Evolutionary conservation across 2,888 invertebrate species (phyloP).

Genomic region (Lymantria monacha): DNA sequence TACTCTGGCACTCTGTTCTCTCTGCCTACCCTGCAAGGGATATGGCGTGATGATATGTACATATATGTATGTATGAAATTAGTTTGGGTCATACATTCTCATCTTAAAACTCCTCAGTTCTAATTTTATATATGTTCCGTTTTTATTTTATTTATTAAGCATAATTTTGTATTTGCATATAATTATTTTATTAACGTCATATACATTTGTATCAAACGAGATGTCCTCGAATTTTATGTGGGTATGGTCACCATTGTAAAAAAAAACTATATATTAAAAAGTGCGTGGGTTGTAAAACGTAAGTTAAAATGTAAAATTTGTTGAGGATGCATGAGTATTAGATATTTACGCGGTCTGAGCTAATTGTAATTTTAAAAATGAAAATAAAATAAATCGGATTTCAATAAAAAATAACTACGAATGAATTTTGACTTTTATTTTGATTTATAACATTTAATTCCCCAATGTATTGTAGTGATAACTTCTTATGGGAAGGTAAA

Average conservation of each 20-base stretch:
- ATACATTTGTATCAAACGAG: background rate
- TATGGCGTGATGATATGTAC: no score
- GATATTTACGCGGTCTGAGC: conserved; percentile 52
- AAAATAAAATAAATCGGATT: conserved; percentile 72
- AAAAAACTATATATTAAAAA: background rate
- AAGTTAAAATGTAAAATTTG: conserved; percentile 29
- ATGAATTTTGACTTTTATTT: conserved; percentile 7
- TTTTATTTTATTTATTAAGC: no score
- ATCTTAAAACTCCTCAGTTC: no score
- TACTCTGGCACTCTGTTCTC: no score
- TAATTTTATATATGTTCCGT: no score
- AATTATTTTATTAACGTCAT: background rate
- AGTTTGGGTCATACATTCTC: no score
- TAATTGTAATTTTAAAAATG: conserved; percentile 63
- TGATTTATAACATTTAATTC: background rate
- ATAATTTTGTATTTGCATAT: no score
- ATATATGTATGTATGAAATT: no score
- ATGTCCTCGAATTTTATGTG: background rate
- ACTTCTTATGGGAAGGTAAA: no score
- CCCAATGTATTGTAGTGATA: no score
- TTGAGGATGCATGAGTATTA: conserved; percentile 38
- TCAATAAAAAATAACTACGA: conserved; percentile 71
- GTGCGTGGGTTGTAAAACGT: conserved; percentile 36
- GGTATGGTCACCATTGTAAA: background rate
- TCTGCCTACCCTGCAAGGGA: no score